Evolutionary conservation across 2,797 vertebrate species (phyloP), one percentile per base, ranked within the genome.

Genomic region (Danio choprae): DNA sequence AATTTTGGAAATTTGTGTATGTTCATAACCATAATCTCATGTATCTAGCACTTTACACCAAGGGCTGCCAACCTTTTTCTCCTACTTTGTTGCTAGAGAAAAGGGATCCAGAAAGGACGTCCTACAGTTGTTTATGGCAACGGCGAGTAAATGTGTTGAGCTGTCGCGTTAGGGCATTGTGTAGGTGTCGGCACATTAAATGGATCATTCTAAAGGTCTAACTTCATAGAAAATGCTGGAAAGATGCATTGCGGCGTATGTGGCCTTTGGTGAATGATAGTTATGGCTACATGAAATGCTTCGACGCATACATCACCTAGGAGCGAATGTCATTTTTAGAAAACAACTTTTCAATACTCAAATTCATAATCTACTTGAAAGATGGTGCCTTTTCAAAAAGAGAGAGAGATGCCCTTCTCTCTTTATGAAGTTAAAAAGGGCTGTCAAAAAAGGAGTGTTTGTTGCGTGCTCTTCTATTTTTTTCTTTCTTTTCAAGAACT

Each of bases 251-350:
- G 62, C 36, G 50, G 59, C 5, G 13, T 41, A 76, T 40, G 55
- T 60, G 29, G 68, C 79, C 74, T 84, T 46, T 62, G 64, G 55
- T 74, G 82, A 81, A 50, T 67, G 60, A 81, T 48, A 48, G 68
- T 76, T 76, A 65, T 65, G 43, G 50, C 60, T 65, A 53, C 59
- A 55, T 63, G 72, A 74, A 80, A 76, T 55, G 36, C 63, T 77
- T 77, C 15, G 40, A n/a, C 51, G 55, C 65, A 62, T 48, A 18
- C 64, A 55, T 55, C 62, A 75, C 22, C 69, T 18, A 46, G 40
- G 58, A 80, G 50, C 41, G 8, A 56, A 73, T 75, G 65, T 51
- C 64, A 50, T 53, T 77, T 82, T 77, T 46, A 64, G 36, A 77
- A 65, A 50, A 71, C 65, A 81, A 77, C 70, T 53, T 74, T 69